Conservation (phyloP, 2,113 vertebrate species). For the Oceanodroma tethys region DNA sequence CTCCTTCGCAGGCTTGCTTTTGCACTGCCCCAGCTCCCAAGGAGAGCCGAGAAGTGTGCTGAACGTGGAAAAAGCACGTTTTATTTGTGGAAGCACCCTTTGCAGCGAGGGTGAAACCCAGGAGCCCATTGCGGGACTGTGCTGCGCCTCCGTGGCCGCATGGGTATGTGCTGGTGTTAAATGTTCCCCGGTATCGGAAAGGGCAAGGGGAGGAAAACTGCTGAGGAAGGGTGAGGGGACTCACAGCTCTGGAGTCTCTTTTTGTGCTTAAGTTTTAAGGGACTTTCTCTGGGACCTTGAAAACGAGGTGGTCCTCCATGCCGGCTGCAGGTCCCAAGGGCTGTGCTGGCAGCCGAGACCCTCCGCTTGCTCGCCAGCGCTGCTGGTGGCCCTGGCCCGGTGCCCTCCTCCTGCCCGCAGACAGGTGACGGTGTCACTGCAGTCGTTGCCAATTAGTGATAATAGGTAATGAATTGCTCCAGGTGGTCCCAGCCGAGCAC, state of each 20-base stretch:
- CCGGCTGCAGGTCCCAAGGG: neutral
- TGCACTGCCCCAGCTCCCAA: neutral
- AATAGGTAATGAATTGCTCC: neutral
- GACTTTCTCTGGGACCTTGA: neutral
- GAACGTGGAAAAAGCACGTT: fast-evolving
- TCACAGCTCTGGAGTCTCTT: fast-evolving
- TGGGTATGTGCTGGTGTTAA: neutral
- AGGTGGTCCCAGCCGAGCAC: neutral
- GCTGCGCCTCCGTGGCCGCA: fast-evolving
- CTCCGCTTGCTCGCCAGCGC: neutral
- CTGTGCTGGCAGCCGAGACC: neutral
- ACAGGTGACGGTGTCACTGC: neutral
- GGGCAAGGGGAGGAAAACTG: neutral
- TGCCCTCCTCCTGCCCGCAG: neutral
- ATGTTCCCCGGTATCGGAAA: fast-evolving
- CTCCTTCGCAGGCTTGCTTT: fast-evolving
- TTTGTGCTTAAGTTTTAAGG: neutral
- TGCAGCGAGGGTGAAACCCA: fast-evolving
- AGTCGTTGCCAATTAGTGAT: neutral
- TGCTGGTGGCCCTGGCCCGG: neutral
- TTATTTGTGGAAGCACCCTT: neutral
- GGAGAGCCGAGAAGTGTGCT: fast-evolving
- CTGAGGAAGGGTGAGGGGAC: neutral
- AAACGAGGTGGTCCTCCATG: fast-evolving
- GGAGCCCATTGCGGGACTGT: neutral